These are phyloP conservation scores for Sphyrna mokarran DNA, from an alignment of 2,113 vertebrate genomes.

Conservation along the genomic window DNA sequence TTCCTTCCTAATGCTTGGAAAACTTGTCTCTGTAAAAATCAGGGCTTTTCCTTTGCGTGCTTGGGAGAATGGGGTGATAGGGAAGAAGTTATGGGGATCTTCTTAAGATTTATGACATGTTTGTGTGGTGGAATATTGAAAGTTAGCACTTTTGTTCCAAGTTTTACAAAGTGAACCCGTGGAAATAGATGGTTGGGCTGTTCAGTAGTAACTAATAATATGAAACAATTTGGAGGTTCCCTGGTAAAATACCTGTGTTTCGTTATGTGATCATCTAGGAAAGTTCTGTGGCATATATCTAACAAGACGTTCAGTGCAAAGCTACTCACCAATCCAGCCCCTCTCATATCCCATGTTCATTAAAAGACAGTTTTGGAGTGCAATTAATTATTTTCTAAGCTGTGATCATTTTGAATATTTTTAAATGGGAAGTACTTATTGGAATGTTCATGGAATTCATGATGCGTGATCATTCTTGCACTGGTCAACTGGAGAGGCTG, in stretches of 20 bases:
- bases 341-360: neutral
- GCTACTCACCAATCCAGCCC: neutral
- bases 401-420: neutral
- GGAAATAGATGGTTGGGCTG: neutral
- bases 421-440: neutral
- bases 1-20: neutral
- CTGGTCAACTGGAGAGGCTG: neutral
- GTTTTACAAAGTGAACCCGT: neutral
- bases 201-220: neutral
- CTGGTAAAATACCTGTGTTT: neutral
- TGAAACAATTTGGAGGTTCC: neutral
- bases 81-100: neutral
- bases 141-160: neutral
- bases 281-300: neutral
- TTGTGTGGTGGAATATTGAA: no score
- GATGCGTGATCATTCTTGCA: neutral
- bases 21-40: neutral
- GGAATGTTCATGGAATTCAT: neutral
- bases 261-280: neutral
- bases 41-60: neutral
- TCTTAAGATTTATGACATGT: neutral
- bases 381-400: neutral
- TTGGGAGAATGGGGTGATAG: no score
- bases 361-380: neutral
- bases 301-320: neutral